Conservation (phyloP, 2,888 invertebrate genomes). For the Sminthurinus aureus region DNA sequence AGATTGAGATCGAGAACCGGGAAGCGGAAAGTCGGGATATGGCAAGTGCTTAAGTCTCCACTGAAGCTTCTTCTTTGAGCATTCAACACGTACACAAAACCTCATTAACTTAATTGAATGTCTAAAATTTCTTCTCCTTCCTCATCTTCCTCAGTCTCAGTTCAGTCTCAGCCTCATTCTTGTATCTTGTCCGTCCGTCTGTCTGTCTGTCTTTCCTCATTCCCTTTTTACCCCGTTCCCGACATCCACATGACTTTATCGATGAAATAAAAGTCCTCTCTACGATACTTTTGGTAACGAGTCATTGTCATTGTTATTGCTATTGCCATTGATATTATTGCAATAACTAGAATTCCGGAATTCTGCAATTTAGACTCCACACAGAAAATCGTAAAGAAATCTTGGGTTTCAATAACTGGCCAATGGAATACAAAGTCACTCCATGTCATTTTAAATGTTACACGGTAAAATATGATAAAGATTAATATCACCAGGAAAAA, state of each 20-base stretch:
- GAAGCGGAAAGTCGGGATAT: conserved; percentile 1
- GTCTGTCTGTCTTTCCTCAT: not conserved
- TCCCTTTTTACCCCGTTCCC: not conserved
- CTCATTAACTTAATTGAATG: conserved; percentile 22
- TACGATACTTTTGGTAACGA: not conserved
- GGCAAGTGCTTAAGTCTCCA: conserved; percentile 12
- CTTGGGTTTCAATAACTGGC: too few species aligned
- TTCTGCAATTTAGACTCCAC: too few species aligned
- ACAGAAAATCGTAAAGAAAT: too few species aligned
- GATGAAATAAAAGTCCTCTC: not conserved
- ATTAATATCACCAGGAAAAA: too few species aligned
- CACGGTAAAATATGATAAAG: too few species aligned
- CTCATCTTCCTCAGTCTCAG: not conserved
- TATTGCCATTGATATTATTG: not conserved
- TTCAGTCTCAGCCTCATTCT: not conserved
- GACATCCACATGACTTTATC: not conserved
- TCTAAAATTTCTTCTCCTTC: conserved; percentile 11
- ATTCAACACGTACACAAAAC: conserved; percentile 20
- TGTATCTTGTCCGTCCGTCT: not conserved
- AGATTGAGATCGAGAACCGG: conserved; percentile 17
- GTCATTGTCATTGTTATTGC: not conserved
- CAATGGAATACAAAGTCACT: too few species aligned
- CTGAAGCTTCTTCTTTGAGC: not conserved
- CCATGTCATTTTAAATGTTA: too few species aligned
- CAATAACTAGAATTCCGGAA: too few species aligned